Evolutionary conservation across 2,888 invertebrate species (phyloP).

Genomic region (Frankliniella fusca): DNA sequence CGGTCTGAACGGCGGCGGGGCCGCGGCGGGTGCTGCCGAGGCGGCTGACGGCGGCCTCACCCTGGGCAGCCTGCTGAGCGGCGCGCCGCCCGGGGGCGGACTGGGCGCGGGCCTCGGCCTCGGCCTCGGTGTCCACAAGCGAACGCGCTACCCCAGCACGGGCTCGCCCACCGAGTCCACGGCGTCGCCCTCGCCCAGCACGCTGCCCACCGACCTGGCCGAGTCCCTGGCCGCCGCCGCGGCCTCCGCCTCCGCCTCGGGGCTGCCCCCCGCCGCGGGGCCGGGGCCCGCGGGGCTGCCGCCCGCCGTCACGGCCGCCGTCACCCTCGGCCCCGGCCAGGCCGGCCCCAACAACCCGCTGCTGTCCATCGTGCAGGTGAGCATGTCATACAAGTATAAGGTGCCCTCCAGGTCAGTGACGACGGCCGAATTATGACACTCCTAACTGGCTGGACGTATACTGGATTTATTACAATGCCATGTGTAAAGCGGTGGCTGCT

Average conservation of each 20-base stretch:
- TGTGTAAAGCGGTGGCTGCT: too few species aligned
- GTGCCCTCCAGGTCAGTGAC: neutral
- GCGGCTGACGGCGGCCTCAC: neutral
- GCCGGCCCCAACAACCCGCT: constrained; percentile 35
- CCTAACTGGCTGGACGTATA: too few species aligned
- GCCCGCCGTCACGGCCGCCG: constrained; percentile 42
- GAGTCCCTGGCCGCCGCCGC: constrained; percentile 35
- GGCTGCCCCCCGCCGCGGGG: constrained; percentile 42
- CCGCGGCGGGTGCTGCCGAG: neutral
- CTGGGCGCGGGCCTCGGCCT: constrained; percentile 43
- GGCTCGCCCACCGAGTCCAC: constrained; percentile 36
- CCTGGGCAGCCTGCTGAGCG: constrained; percentile 38
- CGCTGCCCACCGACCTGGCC: constrained; percentile 35
- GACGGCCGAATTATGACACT: too few species aligned
- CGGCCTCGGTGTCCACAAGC: constrained; percentile 40
- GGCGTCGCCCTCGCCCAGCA: constrained; percentile 36
- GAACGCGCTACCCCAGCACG: constrained; percentile 29
- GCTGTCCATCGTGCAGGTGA: constrained; percentile 40
- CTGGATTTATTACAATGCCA: too few species aligned
- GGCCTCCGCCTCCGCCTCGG: constrained; percentile 35
- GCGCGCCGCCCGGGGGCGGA: constrained; percentile 39
- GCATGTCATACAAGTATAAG: neutral
- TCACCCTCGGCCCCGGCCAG: constrained; percentile 40
- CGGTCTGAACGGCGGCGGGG: constrained; percentile 29
- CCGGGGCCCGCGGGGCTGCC: constrained; percentile 44